Conservation (phyloP, 2,797 vertebrate genomes). For the Alosa sapidissima region DNA sequence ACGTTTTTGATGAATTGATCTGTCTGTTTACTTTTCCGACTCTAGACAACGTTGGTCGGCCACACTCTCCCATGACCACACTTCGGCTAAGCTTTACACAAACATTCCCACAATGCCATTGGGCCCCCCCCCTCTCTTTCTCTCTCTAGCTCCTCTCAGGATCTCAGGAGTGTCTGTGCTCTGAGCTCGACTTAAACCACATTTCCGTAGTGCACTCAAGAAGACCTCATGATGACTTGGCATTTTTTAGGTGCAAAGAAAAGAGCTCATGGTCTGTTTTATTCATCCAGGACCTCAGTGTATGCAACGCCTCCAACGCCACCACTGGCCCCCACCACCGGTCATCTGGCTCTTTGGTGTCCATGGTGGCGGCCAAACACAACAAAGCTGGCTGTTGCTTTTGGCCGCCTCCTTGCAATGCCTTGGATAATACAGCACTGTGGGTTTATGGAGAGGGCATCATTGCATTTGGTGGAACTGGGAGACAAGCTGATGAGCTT, state of each 20-base stretch:
- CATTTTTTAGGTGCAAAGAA: neutral
- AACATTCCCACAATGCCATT: conserved; percentile 31
- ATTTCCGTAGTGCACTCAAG: neutral
- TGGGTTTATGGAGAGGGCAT: conserved; percentile 18
- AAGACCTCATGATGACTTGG: neutral
- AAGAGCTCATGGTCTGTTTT: conserved; percentile 26
- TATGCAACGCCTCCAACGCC: conserved; percentile 13
- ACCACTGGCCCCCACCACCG: neutral
- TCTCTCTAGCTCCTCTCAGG: neutral
- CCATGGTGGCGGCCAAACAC: conserved; percentile 29
- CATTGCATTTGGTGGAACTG: neutral
- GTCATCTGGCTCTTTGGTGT: conserved; percentile 28
- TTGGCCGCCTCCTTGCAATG: conserved; percentile 9
- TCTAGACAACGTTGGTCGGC: conserved; percentile 29
- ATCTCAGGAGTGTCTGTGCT: neutral
- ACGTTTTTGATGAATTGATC: conserved; percentile 30
- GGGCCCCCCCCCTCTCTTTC: neutral
- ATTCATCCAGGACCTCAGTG: conserved; percentile 24
- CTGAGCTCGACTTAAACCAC: neutral
- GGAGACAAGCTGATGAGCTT: conserved; percentile 2
- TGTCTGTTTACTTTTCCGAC: conserved; percentile 35
- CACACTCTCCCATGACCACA: conserved; percentile 32
- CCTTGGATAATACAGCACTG: neutral
- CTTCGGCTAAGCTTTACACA: conserved; percentile 24
- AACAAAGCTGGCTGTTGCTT: conserved; percentile 33